Evolutionary conservation across 1,140 invertebrate genomes (phyloP).

Genomic region (Triops longicaudatus): DNA sequence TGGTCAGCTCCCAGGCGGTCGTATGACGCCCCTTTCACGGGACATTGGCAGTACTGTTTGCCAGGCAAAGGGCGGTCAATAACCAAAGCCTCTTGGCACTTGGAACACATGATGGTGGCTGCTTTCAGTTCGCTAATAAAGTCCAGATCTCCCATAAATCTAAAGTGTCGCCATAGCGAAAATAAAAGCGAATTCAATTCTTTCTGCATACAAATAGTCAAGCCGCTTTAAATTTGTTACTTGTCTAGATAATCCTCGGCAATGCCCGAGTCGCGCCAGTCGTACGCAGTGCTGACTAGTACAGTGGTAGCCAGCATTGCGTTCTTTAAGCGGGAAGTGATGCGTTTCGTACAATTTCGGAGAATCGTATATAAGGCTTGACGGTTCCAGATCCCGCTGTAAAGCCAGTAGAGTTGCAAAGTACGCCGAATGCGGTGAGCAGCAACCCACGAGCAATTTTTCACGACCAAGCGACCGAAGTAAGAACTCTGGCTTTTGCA

Average conservation of each 20-base stretch:
- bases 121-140: conserved; percentile 44
- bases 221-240: not conserved
- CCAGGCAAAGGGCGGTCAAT: conserved; percentile 47
- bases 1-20: conserved; percentile 38
- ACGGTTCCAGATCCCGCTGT: not conserved
- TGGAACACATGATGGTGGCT: conserved; percentile 50
- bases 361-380: not conserved
- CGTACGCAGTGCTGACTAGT: not conserved
- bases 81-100: conserved; percentile 49
- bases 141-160: conserved; percentile 42
- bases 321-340: not conserved
- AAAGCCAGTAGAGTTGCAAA: not conserved
- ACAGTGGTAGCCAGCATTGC: not conserved
- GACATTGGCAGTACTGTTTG: conserved; percentile 46
- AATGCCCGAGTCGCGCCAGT: not conserved
- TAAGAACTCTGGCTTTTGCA: not conserved
- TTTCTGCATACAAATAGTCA: not conserved
- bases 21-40: conserved; percentile 19
- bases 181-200: not conserved
- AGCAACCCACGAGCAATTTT: not conserved
- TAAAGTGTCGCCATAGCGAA: not conserved
- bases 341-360: not conserved
- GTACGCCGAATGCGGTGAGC: not conserved
- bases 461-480: not conserved
- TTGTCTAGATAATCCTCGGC: not conserved